These are phyloP conservation scores for Macrotis lagotis DNA, from an alignment of 2,113 vertebrate species.

Conservation along the genomic window DNA sequence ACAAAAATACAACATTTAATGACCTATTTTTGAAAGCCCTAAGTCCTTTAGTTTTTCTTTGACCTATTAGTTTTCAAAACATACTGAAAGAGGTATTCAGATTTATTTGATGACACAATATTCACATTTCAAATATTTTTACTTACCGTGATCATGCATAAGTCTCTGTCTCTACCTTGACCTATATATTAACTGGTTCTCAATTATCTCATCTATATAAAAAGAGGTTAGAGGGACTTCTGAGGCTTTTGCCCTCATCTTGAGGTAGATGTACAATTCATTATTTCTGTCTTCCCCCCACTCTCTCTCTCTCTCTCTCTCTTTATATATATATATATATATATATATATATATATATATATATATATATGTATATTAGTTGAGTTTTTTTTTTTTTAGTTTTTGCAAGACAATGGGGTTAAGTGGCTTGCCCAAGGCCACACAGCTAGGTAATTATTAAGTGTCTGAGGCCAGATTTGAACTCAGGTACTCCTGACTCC, in stretches of 20 bases:
- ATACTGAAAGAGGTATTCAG: conserved; percentile 33
- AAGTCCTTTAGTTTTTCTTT: conserved; percentile 46
- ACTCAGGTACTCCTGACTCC: no score
- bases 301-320: neutral
- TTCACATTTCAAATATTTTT: conserved; percentile 21
- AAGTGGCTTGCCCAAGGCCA: no score
- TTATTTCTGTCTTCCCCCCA: no score
- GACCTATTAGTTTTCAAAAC: conserved; percentile 52
- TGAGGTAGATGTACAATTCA: neutral
- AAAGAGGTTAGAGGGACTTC: neutral
- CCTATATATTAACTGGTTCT: neutral
- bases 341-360: no score
- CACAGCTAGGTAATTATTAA: no score
- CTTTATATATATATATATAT: no score
- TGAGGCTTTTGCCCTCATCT: neutral
- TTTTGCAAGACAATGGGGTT: no score
- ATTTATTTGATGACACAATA: neutral
- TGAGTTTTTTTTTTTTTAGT: no score
- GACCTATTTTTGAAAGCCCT: conserved; percentile 45
- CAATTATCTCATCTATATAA: neutral
- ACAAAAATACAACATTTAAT: conserved; percentile 30
- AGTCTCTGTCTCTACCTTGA: neutral
- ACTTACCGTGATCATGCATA: neutral
- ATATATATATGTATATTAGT: no score
- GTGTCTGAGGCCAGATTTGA: no score